These are phyloP conservation scores for Raphicerus campestris DNA, from an alignment of 2,113 vertebrate genomes.

Conservation along the genomic window DNA sequence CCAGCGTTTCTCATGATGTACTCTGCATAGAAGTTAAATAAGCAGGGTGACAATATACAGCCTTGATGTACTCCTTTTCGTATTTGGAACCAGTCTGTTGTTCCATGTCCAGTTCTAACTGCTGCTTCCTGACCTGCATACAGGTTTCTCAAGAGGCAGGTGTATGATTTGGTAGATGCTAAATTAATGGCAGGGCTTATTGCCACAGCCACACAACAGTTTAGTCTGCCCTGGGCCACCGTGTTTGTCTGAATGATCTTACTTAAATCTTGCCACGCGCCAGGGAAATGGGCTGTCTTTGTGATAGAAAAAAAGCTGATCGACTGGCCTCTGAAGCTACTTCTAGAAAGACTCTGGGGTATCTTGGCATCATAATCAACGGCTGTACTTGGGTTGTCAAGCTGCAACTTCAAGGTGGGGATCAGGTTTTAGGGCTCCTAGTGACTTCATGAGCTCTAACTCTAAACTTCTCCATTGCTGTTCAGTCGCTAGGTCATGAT, in stretches of 20 bases:
- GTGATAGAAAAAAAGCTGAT: not conserved
- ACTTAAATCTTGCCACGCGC: not conserved
- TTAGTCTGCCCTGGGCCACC: no score
- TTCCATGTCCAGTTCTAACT: no score
- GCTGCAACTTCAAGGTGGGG: not conserved
- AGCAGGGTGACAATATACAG: no score
- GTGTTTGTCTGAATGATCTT: not conserved
- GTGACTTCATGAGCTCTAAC: not conserved
- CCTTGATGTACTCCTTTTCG: no score
- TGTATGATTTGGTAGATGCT: not conserved
- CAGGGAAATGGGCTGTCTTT: not conserved
- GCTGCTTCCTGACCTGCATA: no score
- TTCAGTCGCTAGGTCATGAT: not conserved
- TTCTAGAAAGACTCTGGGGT: not conserved
- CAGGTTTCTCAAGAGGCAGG: no score
- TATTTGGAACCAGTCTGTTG: no score
- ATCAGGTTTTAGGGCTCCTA: not conserved
- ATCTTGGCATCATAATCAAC: not conserved
- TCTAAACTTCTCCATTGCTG: not conserved
- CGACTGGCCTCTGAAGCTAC: not conserved
- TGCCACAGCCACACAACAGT: not conserved
- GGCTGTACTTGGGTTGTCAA: not conserved
- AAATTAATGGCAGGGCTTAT: not conserved
- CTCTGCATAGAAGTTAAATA: no score
- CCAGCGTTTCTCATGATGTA: no score